Conservation (phyloP, 1,140 invertebrate genomes). For the Drosophila lini region DNA sequence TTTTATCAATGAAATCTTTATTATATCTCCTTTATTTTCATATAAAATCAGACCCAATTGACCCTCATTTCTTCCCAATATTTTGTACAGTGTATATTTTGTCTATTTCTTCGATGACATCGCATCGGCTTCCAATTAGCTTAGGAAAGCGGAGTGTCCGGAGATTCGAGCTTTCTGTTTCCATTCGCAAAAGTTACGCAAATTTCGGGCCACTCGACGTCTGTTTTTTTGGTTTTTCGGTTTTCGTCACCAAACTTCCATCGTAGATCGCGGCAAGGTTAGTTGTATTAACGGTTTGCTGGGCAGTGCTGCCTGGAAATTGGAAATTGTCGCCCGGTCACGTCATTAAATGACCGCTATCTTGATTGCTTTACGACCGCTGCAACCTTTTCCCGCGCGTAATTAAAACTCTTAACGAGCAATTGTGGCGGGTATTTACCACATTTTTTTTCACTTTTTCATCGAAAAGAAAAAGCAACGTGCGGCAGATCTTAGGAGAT, state of each 20-base stretch:
- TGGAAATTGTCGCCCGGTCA: slow-evolving; percentile 53
- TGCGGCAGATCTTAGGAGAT: slow-evolving; percentile 3
- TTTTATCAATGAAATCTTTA: background rate
- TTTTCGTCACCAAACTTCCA: slow-evolving; percentile 53
- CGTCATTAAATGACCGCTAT: slow-evolving; percentile 51
- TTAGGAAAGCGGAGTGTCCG: slow-evolving; percentile 20
- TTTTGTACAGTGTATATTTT: background rate
- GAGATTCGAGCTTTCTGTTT: slow-evolving; percentile 56
- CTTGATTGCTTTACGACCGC: slow-evolving; percentile 41
- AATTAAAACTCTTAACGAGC: slow-evolving; percentile 52
- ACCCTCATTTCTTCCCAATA: background rate
- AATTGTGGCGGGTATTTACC: slow-evolving; percentile 26
- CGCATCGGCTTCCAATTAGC: slow-evolving; percentile 58
- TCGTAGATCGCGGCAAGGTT: slow-evolving; percentile 54
- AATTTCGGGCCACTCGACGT: slow-evolving; percentile 46
- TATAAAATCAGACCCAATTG: background rate
- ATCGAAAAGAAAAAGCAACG: slow-evolving; percentile 1
- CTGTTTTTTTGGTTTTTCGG: slow-evolving; percentile 16
- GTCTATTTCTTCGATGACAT: slow-evolving; percentile 56
- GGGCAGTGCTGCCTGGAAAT: slow-evolving; percentile 39
- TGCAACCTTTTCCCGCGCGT: slow-evolving; percentile 22
- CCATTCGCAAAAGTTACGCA: slow-evolving; percentile 70
- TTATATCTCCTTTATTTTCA: background rate
- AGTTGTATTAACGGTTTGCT: slow-evolving; percentile 63
- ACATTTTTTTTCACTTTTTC: slow-evolving; percentile 7